A percentile compares a stretch with the other conserved stretches of the same genome.
Conservation (phyloP, 2,888 invertebrate genomes). For the Hyppa rectilinea region DNA sequence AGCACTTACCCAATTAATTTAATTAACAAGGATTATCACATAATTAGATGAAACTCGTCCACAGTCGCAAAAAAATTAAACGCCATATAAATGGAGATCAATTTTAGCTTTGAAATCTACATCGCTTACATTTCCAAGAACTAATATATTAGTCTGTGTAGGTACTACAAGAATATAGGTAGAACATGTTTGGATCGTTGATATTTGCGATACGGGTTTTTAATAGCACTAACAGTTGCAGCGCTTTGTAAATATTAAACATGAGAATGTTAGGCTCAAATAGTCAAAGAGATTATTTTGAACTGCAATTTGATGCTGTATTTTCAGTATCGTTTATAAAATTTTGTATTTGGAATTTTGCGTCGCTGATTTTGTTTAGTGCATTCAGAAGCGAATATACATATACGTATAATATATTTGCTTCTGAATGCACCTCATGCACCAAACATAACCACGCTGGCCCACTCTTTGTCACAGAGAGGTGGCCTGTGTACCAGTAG, state of each 20-base stretch:
- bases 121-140: constrained; percentile 12
- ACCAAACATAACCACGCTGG: too few relatives aligned
- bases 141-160: not conserved
- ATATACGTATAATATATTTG: too few relatives aligned
- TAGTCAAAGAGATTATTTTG: constrained; percentile 32
- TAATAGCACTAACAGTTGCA: constrained; percentile 23
- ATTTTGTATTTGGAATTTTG: not conserved
- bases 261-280: constrained; percentile 11
- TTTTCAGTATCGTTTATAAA: not conserved
- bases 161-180: not conserved
- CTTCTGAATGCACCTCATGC: too few relatives aligned
- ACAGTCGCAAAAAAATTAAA: not conserved
- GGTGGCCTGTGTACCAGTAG: too few relatives aligned
- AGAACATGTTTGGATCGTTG: constrained; percentile 3
- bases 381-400: not conserved
- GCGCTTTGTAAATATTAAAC: constrained; percentile 41
- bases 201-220: constrained; percentile 24
- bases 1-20: not conserved
- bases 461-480: too few relatives aligned
- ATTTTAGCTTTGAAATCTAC: not conserved
- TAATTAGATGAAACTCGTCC: not conserved
- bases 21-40: not conserved
- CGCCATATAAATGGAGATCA: not conserved
- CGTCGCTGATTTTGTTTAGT: not conserved
- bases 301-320: constrained; percentile 21